Evolutionary conservation across 2,113 vertebrate genomes (phyloP).

Genomic region (Falcunculus frontatus): DNA sequence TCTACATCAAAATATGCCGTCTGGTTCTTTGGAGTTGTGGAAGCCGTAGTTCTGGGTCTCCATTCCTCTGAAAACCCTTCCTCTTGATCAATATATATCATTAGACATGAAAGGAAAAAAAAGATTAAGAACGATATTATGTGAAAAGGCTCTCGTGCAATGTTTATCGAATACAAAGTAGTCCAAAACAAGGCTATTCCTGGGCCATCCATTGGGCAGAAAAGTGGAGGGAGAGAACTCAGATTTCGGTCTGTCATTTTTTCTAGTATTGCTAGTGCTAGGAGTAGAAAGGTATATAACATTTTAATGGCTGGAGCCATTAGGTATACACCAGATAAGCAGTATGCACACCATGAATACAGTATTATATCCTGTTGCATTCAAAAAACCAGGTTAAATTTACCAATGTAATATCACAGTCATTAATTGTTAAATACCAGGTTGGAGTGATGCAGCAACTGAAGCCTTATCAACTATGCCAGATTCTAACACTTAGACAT

Average conservation of each 20-base stretch:
- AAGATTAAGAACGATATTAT: fast-evolving
- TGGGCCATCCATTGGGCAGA: not conserved
- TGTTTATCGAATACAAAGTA: not conserved
- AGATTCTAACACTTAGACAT: slow-evolving; percentile 75
- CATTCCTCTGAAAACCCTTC: not conserved
- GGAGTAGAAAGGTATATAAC: not conserved
- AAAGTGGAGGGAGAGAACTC: not conserved
- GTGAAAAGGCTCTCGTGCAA: fast-evolving
- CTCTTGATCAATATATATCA: not conserved
- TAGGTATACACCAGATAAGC: slow-evolving; percentile 45
- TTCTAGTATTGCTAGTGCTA: not conserved
- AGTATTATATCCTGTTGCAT: not conserved
- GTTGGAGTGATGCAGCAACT: slow-evolving; percentile 61
- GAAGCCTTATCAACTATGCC: slow-evolving; percentile 76
- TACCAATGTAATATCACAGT: slow-evolving; percentile 60
- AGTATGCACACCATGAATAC: slow-evolving; percentile 1
- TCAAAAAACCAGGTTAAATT: slow-evolving; percentile 51
- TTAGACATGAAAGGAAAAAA: not conserved
- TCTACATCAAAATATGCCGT: not conserved
- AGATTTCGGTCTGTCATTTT: not conserved
- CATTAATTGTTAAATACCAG: slow-evolving; percentile 74
- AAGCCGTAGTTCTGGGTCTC: not conserved
- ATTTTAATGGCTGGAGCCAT: slow-evolving; percentile 30
- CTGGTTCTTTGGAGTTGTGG: not conserved
- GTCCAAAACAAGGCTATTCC: not conserved